These are phyloP conservation scores for Drosophila bipectinata DNA, from an alignment of 1,140 invertebrate species.

Conservation along the genomic window DNA sequence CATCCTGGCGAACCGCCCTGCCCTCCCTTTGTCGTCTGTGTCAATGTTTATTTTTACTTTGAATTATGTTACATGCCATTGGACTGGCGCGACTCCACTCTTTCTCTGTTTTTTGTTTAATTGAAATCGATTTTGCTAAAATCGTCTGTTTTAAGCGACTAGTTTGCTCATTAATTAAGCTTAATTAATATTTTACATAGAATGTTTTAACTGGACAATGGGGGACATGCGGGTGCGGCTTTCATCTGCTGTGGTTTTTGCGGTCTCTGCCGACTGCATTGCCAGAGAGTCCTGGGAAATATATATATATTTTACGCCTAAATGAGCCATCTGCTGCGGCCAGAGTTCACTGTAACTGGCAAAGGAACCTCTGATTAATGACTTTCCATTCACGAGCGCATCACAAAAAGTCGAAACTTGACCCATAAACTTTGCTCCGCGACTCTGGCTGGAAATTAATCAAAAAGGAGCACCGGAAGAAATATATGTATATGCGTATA, in stretches of 20 bases:
- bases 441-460: conserved; percentile 51
- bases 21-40: conserved; percentile 34
- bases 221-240: not conserved
- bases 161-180: conserved; percentile 37
- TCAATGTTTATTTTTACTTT: conserved; percentile 79
- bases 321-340: conserved; percentile 5
- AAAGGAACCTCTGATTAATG: conserved; percentile 33
- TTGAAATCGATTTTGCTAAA: conserved; percentile 34
- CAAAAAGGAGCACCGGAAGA: conserved; percentile 46
- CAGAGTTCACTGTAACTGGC: not conserved
- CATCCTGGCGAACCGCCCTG: conserved; percentile 4
- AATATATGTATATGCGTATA: conserved; percentile 32
- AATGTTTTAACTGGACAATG: not conserved
- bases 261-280: conserved; percentile 14
- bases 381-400: conserved; percentile 8
- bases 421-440: conserved; percentile 52
- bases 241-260: conserved; percentile 14
- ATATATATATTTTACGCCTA: not conserved
- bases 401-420: conserved; percentile 53
- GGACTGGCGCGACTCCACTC: conserved; percentile 2
- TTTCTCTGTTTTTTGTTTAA: conserved; percentile 24
- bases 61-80: conserved; percentile 72
- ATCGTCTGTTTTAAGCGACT: conserved; percentile 13
- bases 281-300: too few relatives aligned
- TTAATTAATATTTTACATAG: conserved; percentile 42